Conservation (phyloP, 2,888 invertebrate species). For the Acrocyrtus sp. region DNA sequence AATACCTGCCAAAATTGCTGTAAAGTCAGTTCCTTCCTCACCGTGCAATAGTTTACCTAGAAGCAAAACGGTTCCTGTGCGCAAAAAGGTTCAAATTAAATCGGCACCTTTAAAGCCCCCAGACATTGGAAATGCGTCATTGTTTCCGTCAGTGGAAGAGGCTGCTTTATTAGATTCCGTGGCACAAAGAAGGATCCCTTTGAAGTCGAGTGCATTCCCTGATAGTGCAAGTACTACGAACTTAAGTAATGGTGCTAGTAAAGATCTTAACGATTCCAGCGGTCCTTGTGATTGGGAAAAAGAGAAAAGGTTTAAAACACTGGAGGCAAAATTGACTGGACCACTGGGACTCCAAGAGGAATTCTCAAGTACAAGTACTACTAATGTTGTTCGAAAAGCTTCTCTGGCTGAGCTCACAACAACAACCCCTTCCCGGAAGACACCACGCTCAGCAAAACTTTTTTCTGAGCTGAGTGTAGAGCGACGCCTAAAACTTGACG, state of each 20-base stretch:
- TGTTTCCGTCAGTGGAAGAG: conserved; percentile 53
- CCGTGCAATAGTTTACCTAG: conserved; percentile 5
- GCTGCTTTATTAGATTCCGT: conserved; percentile 4
- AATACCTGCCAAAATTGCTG: background rate
- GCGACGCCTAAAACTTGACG: conserved; percentile 33
- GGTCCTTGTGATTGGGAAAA: background rate
- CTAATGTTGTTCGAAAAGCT: background rate
- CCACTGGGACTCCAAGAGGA: conserved; percentile 4
- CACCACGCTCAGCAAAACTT: conserved; percentile 51
- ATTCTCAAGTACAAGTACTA: too few relatives aligned
- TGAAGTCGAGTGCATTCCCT: background rate
- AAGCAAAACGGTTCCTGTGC: conserved; percentile 13
- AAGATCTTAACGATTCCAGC: background rate
- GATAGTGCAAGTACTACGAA: background rate
- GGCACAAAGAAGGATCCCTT: background rate
- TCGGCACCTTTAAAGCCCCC: conserved; percentile 54
- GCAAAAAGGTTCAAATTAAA: conserved; percentile 36
- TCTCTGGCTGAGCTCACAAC: conserved; percentile 17
- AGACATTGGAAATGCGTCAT: conserved; percentile 44
- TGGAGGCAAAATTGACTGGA: conserved; percentile 41
- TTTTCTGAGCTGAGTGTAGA: conserved; percentile 40
- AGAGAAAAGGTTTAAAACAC: conserved; percentile 32
- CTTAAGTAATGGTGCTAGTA: background rate
- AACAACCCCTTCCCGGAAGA: conserved; percentile 18
- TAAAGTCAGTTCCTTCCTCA: conserved; percentile 17